Evolutionary conservation across 53 echinoderm and acorn worm species (phyloP), one percentile per base, ranked within the genome.

Genomic region (Zoroaster sp.): DNA sequence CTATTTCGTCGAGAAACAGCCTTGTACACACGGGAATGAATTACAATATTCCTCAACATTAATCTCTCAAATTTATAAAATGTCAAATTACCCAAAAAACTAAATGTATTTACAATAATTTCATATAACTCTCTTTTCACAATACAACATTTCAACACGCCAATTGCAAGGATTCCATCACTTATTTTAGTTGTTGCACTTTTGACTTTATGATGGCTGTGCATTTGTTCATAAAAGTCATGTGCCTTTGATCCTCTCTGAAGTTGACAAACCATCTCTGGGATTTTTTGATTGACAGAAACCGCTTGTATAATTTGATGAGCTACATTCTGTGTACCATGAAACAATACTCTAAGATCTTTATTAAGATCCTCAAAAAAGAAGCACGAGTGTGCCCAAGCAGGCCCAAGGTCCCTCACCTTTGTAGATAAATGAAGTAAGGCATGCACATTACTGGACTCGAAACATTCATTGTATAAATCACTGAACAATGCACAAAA

Each of bases 241-340:
- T 6, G 55, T 20, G 8, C 55, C 25, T 55, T 55, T 21, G 55
- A 55, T 55, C 55, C 21, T 55, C 25, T 8, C 5, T 8, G 8
- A 55, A 55, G 55, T 55, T 55, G 55, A 55, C 8, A 6, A 55
- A 55, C 55, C 55, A 55, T 55, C 8, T 55, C 23, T 4, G 75
- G 75, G 12, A 75, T 28, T 1, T 45, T 42, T 75, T 75, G 44
- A 25, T 25, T 11, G 8, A 45, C 45, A 75, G 44, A 41, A 42
- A 75, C 45, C 4, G 75, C 75, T 25, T 35, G 28, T 12, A 75
- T 38, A 1, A 77, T 77, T 51, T 77, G 77, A 2, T 77, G 14
- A 13, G 77, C 47, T 6, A 77, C 36, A 77, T 32, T 49, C 47
- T 77, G 77, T 32, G 77, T 77, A 17, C 77, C 77, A 9, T 77